Evolutionary conservation across 2,888 invertebrate genomes (phyloP).

Genomic region (Patella pellucida): DNA sequence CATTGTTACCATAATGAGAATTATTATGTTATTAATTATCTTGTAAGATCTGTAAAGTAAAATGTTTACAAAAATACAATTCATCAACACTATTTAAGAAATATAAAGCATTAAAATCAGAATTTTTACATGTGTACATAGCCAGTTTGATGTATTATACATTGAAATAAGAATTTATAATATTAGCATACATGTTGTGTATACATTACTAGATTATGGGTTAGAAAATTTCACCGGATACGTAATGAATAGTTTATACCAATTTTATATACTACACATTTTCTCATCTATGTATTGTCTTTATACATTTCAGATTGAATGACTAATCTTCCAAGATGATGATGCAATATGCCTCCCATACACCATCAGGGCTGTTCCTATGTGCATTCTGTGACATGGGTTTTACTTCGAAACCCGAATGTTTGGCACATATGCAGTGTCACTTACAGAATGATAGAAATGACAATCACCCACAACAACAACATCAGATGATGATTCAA

Average conservation of each 20-base stretch:
- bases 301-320: background rate
- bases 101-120: too few relatives aligned
- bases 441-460: slow-evolving; percentile 10
- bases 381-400: slow-evolving; percentile 8
- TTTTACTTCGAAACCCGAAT: background rate
- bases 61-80: too few relatives aligned
- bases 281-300: background rate
- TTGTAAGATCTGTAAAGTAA: too few relatives aligned
- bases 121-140: too few relatives aligned
- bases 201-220: too few relatives aligned
- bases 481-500: slow-evolving; percentile 1
- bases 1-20: too few relatives aligned
- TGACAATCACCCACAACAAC: slow-evolving; percentile 7
- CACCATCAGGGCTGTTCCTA: background rate
- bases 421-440: slow-evolving; percentile 3
- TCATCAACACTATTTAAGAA: too few relatives aligned
- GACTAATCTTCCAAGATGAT: background rate
- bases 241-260: background rate
- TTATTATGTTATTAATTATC: too few relatives aligned
- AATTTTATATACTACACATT: background rate
- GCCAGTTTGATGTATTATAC: too few relatives aligned
- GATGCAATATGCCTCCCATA: slow-evolving; percentile 1
- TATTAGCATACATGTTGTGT: too few relatives aligned
- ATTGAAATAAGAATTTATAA: too few relatives aligned
- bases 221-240: too few relatives aligned